Evolutionary conservation across 92 coral and sea anemone genomes (phyloP).

Genomic region (Muricea muricata): DNA sequence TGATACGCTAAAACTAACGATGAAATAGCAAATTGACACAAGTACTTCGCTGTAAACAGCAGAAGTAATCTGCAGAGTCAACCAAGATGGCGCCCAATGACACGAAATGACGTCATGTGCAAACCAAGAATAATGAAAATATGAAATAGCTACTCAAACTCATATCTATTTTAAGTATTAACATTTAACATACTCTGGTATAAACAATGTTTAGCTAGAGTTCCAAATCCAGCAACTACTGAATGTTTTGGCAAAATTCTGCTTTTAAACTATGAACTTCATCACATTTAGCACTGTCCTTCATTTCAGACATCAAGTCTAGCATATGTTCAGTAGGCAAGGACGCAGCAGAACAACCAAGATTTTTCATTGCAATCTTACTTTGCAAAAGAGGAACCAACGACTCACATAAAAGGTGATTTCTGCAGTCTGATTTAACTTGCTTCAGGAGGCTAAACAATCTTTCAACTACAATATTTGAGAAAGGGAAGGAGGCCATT

Average conservation of each 20-base stretch:
- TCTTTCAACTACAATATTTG: neutral
- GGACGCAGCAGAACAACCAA: conserved; percentile 4
- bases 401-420: neutral
- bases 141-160: no score
- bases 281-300: neutral
- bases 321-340: neutral
- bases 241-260: neutral
- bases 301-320: neutral
- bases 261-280: neutral
- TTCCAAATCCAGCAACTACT: no score
- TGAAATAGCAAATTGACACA: no score
- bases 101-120: no score
- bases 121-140: no score
- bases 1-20: no score
- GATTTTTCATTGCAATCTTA: conserved; percentile 3
- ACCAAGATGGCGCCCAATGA: no score
- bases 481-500: conserved; percentile 15
- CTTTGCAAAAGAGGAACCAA: conserved; percentile 2
- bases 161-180: no score
- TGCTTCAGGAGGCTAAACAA: conserved; percentile 11
- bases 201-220: no score
- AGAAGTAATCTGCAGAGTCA: no score
- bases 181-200: no score
- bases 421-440: conserved; percentile 11
- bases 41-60: no score